Percentiles rank a stretch among this genome's conserved stretches.
Conservation (phyloP, 2,888 invertebrate genomes). For the Drosophila neotestacea region DNA sequence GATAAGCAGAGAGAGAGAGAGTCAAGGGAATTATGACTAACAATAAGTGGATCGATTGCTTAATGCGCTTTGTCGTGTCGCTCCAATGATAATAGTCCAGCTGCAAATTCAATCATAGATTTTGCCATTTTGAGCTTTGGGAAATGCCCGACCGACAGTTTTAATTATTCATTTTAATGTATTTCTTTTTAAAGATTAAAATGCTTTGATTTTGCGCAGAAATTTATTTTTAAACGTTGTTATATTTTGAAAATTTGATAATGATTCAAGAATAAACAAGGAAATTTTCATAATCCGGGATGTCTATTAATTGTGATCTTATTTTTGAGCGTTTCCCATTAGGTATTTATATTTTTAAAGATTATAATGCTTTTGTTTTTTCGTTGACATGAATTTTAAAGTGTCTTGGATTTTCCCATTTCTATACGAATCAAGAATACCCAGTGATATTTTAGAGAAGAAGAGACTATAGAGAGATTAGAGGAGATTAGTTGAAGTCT, state of each 20-base stretch:
- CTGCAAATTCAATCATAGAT: background rate
- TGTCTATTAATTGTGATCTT: no score
- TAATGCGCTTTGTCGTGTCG: conserved; percentile 16
- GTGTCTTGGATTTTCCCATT: no score
- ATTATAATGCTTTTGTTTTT: background rate
- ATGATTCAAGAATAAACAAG: background rate
- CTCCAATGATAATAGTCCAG: conserved; percentile 25
- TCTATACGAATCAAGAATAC: background rate
- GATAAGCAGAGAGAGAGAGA: conserved; percentile 42
- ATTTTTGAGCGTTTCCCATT: no score
- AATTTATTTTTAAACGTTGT: background rate
- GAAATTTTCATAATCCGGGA: no score
- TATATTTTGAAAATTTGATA: background rate
- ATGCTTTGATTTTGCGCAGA: background rate
- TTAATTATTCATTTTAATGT: background rate
- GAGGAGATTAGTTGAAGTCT: background rate
- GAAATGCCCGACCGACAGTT: background rate
- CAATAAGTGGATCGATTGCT: conserved; percentile 39
- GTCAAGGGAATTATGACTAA: conserved; percentile 50
- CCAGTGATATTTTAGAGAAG: background rate
- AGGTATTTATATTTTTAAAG: background rate
- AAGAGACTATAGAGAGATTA: no score
- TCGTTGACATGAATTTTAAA: no score
- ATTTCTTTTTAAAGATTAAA: background rate
- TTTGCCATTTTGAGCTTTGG: background rate